Conservation (phyloP, 2,797 vertebrate species). For the Acanthurus lineatus region DNA sequence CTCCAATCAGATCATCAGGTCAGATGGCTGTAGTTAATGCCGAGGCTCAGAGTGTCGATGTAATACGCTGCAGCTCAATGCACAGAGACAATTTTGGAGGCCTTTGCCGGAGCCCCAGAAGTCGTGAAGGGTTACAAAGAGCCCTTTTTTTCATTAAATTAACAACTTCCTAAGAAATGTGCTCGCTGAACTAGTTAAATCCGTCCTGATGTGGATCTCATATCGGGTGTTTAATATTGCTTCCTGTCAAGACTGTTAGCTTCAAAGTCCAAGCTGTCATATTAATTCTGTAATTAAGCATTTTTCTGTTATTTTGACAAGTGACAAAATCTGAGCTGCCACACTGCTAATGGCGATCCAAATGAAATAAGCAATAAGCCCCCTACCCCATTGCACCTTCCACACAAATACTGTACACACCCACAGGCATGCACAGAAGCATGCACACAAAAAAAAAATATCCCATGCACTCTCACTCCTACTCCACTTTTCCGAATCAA, state of each 20-base stretch:
- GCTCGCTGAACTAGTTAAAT: constrained; percentile 50
- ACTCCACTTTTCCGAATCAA: constrained; percentile 57
- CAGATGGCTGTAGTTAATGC: constrained; percentile 74
- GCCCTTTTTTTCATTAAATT: constrained; percentile 59
- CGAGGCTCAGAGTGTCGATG: constrained; percentile 57
- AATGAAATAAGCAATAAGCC: constrained; percentile 19
- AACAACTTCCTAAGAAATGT: constrained; percentile 33
- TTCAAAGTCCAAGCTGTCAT: constrained; percentile 50
- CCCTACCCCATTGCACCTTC: neutral
- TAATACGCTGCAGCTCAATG: constrained; percentile 62
- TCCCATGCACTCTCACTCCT: constrained; percentile 32
- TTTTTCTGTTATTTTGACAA: constrained; percentile 39
- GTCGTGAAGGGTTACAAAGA: constrained; percentile 50
- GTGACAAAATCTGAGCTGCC: constrained; percentile 29
- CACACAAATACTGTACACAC: constrained; percentile 22
- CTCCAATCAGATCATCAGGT: constrained; percentile 79
- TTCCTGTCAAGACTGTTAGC: constrained; percentile 21
- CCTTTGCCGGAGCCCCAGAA: constrained; percentile 31
- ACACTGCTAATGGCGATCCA: constrained; percentile 25
- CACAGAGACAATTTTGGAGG: constrained; percentile 59
- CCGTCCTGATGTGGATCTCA: constrained; percentile 44
- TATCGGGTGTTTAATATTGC: constrained; percentile 11
- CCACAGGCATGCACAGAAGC: constrained; percentile 30
- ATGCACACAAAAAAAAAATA: constrained; percentile 30
- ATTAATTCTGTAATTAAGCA: constrained; percentile 58